These are phyloP conservation scores for Takifugu rubripes DNA, from an alignment of 2,797 vertebrate genomes.

Conservation along the genomic window DNA sequence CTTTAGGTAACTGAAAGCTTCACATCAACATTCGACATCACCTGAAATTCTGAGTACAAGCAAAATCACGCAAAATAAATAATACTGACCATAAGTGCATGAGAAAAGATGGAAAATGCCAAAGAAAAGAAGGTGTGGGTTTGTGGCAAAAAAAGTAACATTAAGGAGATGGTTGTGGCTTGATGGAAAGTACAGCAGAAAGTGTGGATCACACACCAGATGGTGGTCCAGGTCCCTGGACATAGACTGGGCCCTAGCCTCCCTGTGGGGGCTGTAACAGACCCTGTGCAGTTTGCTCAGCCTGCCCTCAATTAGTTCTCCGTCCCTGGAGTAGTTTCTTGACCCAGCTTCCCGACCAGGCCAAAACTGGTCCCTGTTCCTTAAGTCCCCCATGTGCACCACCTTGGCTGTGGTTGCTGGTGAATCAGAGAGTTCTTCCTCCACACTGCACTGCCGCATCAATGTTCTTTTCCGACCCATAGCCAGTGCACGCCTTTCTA, in stretches of 20 bases:
- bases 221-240: slow-evolving; percentile 83
- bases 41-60: slow-evolving; percentile 65
- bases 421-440: slow-evolving; percentile 85
- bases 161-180: slow-evolving; percentile 75
- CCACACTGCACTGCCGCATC: slow-evolving; percentile 88
- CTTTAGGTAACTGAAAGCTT: slow-evolving; percentile 80
- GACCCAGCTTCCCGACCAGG: slow-evolving; percentile 59
- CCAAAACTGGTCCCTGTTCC: slow-evolving; percentile 67
- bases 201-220: slow-evolving; percentile 86
- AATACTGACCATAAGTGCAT: slow-evolving; percentile 42
- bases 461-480: slow-evolving; percentile 86
- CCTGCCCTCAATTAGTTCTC: slow-evolving; percentile 70
- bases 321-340: slow-evolving; percentile 70
- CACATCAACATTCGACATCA: slow-evolving; percentile 41
- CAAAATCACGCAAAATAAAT: slow-evolving; percentile 69
- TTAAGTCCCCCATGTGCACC: slow-evolving; percentile 69
- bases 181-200: slow-evolving; percentile 88
- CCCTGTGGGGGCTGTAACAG: slow-evolving; percentile 75
- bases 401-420: slow-evolving; percentile 53
- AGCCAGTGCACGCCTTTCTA: slow-evolving; percentile 76
- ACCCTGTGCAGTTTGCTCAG: slow-evolving; percentile 82
- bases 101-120: slow-evolving; percentile 45
- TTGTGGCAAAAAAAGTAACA: slow-evolving; percentile 59
- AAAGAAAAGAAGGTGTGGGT: slow-evolving; percentile 47
- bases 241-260: slow-evolving; percentile 79